Base-by-base conservation (phyloP, 2,888 invertebrate genomes). In the Phaonia tiefii region DNA sequence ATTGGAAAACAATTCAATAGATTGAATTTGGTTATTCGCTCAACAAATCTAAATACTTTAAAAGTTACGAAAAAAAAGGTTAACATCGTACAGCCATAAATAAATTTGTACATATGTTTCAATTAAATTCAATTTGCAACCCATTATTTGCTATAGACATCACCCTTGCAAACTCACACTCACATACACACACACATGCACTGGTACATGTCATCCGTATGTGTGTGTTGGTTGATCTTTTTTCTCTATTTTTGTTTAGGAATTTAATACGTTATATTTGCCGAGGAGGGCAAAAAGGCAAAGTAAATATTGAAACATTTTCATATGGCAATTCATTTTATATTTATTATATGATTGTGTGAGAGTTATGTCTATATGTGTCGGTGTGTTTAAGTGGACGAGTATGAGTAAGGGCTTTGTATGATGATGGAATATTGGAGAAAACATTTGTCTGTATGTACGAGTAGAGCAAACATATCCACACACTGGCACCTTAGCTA, bases 41-140 rank as follows among this genome's bases (percentile, higher is more conserved):
- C n/a, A n/a, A n/a, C n/a, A n/a, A n/a, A n/a, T 20, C 13, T 7
- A 63, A 63, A 63, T 17, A 22, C 42, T 63, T 42, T 42, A 39
- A 63, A 42, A 63, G 22, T 63, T 11, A 17, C 13, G 17, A 37
- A 42, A 63, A 63, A n/a, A n/a, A 63, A 42, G 42, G 15, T 39
- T 39, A 63, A 42, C 20, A 11, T 31, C 31, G 8, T 8, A 31
- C 8, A 31, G 31, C 39, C 22, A 63, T 42, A 63, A 70, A 15
- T 44, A 63, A 63, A 70, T 75, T 75, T 75, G 75, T 65, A 44
- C 54, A 44, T 65, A 63, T 44, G 44, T 70, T 75, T 70, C 70
- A 75, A 75, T 75, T 75, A 75, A 75, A 75, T 70, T 70, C 70
- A 75, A 65, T 75, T 70, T 70, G 37, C 63, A 70, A 75, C 54